phyloP scores from a whole-genome alignment of 2,113 vertebrate genomes.

The Aptenodytes forsteri region DNA sequence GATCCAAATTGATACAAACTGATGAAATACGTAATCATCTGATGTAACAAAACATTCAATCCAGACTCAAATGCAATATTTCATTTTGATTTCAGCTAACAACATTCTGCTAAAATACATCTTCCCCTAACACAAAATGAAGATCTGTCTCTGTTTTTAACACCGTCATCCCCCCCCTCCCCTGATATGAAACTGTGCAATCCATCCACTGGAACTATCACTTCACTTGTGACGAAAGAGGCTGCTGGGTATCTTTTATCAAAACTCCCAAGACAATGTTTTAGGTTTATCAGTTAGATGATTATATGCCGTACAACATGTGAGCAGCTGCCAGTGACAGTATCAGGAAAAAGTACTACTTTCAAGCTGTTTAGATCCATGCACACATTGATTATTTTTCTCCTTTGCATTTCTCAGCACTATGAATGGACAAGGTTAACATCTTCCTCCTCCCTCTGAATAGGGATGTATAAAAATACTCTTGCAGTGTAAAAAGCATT shows the following conservation, averaged over 20 bases:
- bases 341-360: background rate
- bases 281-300: background rate
- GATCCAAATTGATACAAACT: background rate
- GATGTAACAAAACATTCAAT: background rate
- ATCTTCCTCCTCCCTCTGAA: background rate
- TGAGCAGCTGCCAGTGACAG: background rate
- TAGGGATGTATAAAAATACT: background rate
- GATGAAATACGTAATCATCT: background rate
- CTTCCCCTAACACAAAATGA: background rate
- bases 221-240: background rate
- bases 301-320: background rate
- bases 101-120: background rate
- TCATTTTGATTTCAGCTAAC: background rate
- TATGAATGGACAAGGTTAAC: background rate
- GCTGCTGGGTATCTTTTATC: background rate
- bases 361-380: background rate
- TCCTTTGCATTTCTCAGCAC: background rate
- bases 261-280: background rate
- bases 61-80: background rate
- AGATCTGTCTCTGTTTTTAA: background rate
- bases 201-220: background rate
- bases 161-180: rapidly evolving
- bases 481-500: background rate
- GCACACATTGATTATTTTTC: background rate
- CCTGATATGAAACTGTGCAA: rapidly evolving